Evolutionary conservation across 2,888 invertebrate species (phyloP).

Genomic region (Halocaridina rubra): DNA sequence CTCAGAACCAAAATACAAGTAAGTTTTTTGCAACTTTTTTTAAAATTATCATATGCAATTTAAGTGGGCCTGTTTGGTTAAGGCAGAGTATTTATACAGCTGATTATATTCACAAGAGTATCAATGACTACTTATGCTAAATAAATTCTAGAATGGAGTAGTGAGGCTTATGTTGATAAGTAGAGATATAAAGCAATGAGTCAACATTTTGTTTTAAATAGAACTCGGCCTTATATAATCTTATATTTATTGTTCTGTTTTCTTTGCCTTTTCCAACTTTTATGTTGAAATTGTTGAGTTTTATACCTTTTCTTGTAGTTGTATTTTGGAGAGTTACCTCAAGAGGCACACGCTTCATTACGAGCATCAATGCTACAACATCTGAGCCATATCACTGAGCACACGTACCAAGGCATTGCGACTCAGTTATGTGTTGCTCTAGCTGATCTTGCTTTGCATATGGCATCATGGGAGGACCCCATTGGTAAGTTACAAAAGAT

Average conservation of each 20-base stretch:
- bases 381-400: slow-evolving; percentile 81
- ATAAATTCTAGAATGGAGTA: no score
- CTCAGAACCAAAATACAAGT: slow-evolving; percentile 93
- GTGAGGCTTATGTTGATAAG: no score
- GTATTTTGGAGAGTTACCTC: slow-evolving; percentile 90
- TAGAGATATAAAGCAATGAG: no score
- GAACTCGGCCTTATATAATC: background rate
- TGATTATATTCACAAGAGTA: no score
- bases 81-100: no score
- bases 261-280: background rate
- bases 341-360: slow-evolving; percentile 84
- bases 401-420: slow-evolving; percentile 85
- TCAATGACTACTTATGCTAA: no score
- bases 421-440: slow-evolving; percentile 93
- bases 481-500: slow-evolving; percentile 82
- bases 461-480: slow-evolving; percentile 92
- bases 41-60: no score
- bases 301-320: slow-evolving; percentile 65
- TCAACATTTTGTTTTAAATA: no score
- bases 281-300: background rate
- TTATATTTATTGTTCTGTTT: background rate
- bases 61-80: no score
- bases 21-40: background rate
- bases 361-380: slow-evolving; percentile 92
- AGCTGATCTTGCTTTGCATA: slow-evolving; percentile 92